A percentile compares a stretch with the other conserved stretches of the same genome.
Conservation (phyloP, 1,140 invertebrate species). For the Ephestia elutella region DNA sequence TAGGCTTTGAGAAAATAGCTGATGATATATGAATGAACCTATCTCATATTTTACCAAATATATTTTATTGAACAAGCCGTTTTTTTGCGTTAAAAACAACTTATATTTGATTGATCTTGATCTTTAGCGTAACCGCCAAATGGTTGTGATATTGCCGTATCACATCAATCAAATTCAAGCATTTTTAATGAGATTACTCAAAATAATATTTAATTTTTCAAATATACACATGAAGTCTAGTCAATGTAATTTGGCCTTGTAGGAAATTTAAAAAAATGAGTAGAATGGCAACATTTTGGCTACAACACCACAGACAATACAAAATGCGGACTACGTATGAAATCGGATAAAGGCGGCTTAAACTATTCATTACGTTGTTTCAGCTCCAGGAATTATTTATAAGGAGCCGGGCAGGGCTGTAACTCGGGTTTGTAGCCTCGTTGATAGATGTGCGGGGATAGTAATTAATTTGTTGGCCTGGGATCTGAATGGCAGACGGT, state of each 20-base stretch:
- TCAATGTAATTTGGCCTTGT: no score
- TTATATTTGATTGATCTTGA: neutral
- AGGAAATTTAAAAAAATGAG: no score
- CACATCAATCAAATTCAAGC: no score
- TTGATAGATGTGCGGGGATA: conserved; percentile 2
- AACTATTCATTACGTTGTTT: conserved; percentile 29
- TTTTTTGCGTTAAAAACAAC: neutral
- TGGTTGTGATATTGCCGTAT: no score
- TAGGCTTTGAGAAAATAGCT: conserved; percentile 4
- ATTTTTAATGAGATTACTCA: no score
- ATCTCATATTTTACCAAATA: no score
- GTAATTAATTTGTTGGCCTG: conserved; percentile 12
- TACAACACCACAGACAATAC: neutral
- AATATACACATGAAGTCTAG: no score
- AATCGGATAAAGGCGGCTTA: conserved; percentile 23
- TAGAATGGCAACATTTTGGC: neutral
- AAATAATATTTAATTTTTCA: no score
- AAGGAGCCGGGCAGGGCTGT: conserved; percentile 20
- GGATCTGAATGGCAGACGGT: conserved; percentile 14
- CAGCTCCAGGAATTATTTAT: conserved; percentile 33
- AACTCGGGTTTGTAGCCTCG: neutral
- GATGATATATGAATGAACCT: conserved; percentile 2
- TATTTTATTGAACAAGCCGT: conserved; percentile 7
- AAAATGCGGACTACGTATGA: neutral
- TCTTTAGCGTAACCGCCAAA: no score